These are phyloP conservation scores for Fistularia tabacaria DNA, from an alignment of 2,797 vertebrate species.

Conservation along the genomic window DNA sequence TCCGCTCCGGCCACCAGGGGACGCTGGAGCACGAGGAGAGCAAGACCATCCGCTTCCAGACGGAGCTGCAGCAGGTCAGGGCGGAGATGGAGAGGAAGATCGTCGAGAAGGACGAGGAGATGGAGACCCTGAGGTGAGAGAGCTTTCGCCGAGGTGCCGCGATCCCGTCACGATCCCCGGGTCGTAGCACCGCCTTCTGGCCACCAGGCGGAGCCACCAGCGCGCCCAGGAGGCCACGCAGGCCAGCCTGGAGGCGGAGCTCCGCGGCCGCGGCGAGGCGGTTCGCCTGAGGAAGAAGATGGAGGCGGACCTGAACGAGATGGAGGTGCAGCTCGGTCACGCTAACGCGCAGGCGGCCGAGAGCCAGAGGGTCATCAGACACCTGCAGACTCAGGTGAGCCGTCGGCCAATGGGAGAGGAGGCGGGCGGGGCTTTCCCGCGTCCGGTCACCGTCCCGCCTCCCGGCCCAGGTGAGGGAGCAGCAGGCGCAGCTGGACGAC, in stretches of 20 bases:
- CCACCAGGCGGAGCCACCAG: slow-evolving; percentile 84
- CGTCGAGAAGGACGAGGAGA: slow-evolving; percentile 85
- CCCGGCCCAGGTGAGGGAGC: slow-evolving; percentile 69
- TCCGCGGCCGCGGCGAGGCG: slow-evolving; percentile 83
- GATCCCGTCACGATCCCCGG: not conserved
- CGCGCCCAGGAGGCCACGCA: slow-evolving; percentile 85
- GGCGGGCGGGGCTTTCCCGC: not conserved
- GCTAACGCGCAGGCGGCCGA: slow-evolving; percentile 83
- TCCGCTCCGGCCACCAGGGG: slow-evolving; percentile 68
- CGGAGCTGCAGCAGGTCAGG: slow-evolving; percentile 87
- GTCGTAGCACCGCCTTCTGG: not conserved
- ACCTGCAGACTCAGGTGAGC: slow-evolving; percentile 84
- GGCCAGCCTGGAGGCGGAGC: slow-evolving; percentile 82
- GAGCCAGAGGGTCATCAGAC: slow-evolving; percentile 78
- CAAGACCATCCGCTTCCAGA: slow-evolving; percentile 84
- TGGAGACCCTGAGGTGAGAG: slow-evolving; percentile 76
- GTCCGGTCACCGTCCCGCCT: not conserved
- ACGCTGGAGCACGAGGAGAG: slow-evolving; percentile 91
- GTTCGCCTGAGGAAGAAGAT: slow-evolving; percentile 90
- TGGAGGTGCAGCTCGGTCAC: slow-evolving; percentile 86
- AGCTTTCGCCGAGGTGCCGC: not conserved
- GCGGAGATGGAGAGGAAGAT: slow-evolving; percentile 85
- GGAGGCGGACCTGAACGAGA: slow-evolving; percentile 89
- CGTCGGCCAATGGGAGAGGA: not conserved
- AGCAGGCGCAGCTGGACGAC: slow-evolving; percentile 84